phyloP scores from a whole-genome alignment of 2,888 invertebrate genomes.

The Drosophila emarginata region DNA sequence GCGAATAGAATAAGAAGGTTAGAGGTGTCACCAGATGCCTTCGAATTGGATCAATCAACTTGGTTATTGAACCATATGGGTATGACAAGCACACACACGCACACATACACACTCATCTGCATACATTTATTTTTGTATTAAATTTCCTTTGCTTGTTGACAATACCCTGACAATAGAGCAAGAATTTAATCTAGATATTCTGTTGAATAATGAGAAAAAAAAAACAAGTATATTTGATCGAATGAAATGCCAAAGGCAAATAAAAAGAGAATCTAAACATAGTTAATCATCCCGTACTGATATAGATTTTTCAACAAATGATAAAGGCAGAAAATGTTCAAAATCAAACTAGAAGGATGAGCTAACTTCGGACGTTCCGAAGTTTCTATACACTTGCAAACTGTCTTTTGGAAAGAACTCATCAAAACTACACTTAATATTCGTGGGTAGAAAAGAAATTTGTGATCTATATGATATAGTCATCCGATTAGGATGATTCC shows the following conservation, averaged over 20 bases:
- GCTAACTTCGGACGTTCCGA: too few relatives aligned
- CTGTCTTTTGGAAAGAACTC: too few relatives aligned
- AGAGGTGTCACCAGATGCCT: conserved; percentile 15
- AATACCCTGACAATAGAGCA: conserved; percentile 12
- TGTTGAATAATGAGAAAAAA: not conserved
- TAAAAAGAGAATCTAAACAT: not conserved
- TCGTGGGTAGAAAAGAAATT: too few relatives aligned
- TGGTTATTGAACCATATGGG: conserved; percentile 47
- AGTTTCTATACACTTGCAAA: too few relatives aligned
- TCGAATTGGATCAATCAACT: conserved; percentile 51
- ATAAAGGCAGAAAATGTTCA: not conserved
- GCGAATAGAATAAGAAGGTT: conserved; percentile 14
- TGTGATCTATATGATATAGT: too few relatives aligned
- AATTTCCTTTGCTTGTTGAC: conserved; percentile 41
- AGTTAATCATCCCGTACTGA: not conserved
- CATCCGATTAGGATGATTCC: too few relatives aligned
- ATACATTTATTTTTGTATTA: conserved; percentile 38
- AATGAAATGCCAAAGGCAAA: conserved; percentile 3
- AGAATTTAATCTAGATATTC: not conserved
- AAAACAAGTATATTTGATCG: not conserved
- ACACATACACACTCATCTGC: conserved; percentile 1
- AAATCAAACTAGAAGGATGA: too few relatives aligned
- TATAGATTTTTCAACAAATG: not conserved
- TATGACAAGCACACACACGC: conserved; percentile 15
- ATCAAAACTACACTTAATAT: too few relatives aligned